Evolutionary conservation across 2,797 vertebrate genomes (phyloP), one percentile per base, ranked within the genome.

Genomic region (Mastacembelus armatus): DNA sequence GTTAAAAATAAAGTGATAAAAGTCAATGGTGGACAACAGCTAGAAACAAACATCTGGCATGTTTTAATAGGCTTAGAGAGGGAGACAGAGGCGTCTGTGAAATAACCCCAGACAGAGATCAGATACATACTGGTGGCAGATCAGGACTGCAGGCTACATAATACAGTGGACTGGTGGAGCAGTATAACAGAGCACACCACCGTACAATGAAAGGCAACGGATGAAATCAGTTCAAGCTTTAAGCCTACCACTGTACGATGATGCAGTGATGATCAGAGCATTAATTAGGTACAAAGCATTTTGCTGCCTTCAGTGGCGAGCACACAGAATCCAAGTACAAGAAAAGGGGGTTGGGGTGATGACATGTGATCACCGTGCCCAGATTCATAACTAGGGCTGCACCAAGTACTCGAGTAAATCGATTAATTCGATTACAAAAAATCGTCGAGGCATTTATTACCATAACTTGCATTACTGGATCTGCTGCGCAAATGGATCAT

Each of bases 111-210:
- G 85, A 90, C 90, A 70, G 90, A 93, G 92, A 94, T 94, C 92
- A 94, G 94, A 93, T 83, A 52, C 89, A 90, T 88, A 85, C 88
- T 93, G 92, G 91, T 89, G 85, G 89, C 92, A 94, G 87, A 92
- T 90, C 86, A 81, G 63, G 80, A 85, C 86, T 81, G 83, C 72
- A 77, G 81, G 90, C 88, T 79, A 80, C 82, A 81, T 33, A 79
- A 78, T 68, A 83, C 70, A 88, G 75, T 44, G 66, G 64, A 66
- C 35, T 1, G 42, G 45, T 48, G 32, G 35, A 58, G 64, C 16
- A 30, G 11, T 19, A 65, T 10, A 10, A 61, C 47, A 38, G 12
- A 48, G 71, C 48, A 71, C 50, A 63, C 63, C 75, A 62, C 65
- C 3, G 52, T 48, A 65, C 22, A 54, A 32, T 10, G 15, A 51